Percentiles rank a stretch among this genome's conserved stretches.
Conservation (phyloP, 2,113 vertebrate species). For the Meriones unguiculatus region DNA sequence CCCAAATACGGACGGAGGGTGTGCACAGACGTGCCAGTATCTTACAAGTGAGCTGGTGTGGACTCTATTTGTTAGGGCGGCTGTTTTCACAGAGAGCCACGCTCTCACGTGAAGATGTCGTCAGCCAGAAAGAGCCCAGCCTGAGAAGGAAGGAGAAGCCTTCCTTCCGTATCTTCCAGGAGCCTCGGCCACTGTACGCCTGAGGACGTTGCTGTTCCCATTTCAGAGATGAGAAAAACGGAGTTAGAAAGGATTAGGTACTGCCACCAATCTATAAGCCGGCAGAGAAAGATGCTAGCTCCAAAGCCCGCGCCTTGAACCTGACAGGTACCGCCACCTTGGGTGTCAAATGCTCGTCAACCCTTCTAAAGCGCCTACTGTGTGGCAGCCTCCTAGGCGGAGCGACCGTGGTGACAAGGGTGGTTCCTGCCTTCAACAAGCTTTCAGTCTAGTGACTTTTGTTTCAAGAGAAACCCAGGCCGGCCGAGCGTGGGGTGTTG, state of each 20-base stretch:
- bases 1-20: neutral
- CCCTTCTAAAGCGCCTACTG: neutral
- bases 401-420: neutral
- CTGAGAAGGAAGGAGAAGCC: neutral
- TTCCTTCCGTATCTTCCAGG: neutral
- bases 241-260: neutral
- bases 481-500: neutral
- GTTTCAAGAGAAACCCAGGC: neutral
- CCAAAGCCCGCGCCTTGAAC: neutral
- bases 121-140: neutral
- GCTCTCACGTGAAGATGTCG: neutral
- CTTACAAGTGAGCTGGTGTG: neutral
- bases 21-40: neutral
- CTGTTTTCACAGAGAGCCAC: too few relatives aligned
- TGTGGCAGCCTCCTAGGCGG: neutral
- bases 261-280: too few relatives aligned
- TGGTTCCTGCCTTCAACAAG: slow-evolving; percentile 75
- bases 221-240: slow-evolving; percentile 62
- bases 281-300: neutral
- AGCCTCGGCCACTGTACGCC: too few relatives aligned
- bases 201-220: neutral
- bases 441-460: slow-evolving; percentile 67
- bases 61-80: neutral
- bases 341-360: neutral
- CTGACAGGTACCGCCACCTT: neutral